Conservation (phyloP, 2,113 vertebrate genomes). For the Oryzias melastigma region DNA sequence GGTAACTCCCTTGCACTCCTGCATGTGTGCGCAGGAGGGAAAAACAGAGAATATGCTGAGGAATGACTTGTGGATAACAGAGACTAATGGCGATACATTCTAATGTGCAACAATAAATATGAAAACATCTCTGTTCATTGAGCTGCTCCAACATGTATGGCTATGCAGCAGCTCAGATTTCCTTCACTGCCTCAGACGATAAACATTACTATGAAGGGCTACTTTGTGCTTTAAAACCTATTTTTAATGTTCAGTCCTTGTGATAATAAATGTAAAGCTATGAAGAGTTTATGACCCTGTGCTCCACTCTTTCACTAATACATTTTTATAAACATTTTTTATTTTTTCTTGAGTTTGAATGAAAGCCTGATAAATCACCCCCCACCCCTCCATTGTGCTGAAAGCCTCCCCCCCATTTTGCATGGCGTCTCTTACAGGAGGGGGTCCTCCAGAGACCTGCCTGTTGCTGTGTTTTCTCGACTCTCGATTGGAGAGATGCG, state of each 20-base stretch:
- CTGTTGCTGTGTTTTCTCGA: conserved; percentile 45
- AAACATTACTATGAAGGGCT: too few relatives aligned
- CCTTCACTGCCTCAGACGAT: too few relatives aligned
- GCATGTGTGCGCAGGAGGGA: background rate
- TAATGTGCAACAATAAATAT: background rate
- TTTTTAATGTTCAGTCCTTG: too few relatives aligned
- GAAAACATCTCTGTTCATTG: background rate
- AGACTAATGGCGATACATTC: background rate
- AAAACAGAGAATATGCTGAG: background rate
- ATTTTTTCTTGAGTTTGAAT: background rate
- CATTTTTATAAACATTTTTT: background rate
- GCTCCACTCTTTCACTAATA: background rate
- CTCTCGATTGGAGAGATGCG: conserved; percentile 27
- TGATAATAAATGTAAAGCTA: too few relatives aligned
- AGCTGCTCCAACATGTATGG: background rate
- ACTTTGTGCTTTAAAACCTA: too few relatives aligned
- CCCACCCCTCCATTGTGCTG: conserved; percentile 16
- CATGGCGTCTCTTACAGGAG: conserved; percentile 13
- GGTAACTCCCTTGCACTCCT: background rate
- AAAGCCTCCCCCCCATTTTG: conserved; percentile 21
- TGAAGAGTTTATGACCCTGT: background rate
- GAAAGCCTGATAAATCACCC: conserved; percentile 7
- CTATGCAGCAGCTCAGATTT: background rate
- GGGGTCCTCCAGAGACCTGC: conserved; percentile 31
- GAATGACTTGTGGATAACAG: background rate